Percentiles rank a stretch among this genome's conserved stretches.
phyloP scores from a whole-genome alignment of 2,113 vertebrate species.

The Motacilla alba region DNA sequence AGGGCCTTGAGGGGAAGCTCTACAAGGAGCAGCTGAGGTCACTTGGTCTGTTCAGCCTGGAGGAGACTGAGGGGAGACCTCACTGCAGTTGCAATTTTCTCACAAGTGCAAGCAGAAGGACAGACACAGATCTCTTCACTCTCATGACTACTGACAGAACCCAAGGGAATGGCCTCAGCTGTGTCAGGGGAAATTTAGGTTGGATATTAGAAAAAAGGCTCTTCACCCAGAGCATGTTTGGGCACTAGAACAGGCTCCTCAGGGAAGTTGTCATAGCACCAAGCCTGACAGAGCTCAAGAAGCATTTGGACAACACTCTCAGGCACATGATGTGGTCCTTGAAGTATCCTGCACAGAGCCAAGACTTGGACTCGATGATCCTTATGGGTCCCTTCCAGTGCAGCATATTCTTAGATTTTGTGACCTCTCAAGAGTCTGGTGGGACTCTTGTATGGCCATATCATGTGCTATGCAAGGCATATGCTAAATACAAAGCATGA shows the following conservation, averaged over 20 bases:
- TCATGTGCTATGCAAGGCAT: background rate
- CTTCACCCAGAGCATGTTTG: background rate
- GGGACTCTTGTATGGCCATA: background rate
- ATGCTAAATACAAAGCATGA: background rate
- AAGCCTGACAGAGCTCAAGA: background rate
- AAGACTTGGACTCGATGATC: background rate
- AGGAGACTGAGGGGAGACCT: background rate
- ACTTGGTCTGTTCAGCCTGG: background rate
- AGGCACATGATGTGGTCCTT: background rate
- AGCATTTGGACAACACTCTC: background rate
- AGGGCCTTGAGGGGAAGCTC: fast-evolving
- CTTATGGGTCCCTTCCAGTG: too few relatives aligned
- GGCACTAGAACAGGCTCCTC: background rate
- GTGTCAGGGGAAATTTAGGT: background rate
- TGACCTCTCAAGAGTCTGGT: background rate
- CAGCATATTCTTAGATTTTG: background rate
- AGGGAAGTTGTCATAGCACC: background rate
- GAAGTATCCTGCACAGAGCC: background rate
- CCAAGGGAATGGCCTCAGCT: background rate
- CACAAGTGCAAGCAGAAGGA: background rate
- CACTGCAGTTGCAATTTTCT: background rate
- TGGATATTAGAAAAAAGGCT: background rate
- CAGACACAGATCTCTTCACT: background rate
- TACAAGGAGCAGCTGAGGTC: background rate
- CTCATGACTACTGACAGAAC: background rate